Percentiles rank a stretch among this genome's conserved stretches.
These are phyloP conservation scores for Macropus fuliginosus DNA, from an alignment of 2,797 vertebrate species.

Conservation along the genomic window DNA sequence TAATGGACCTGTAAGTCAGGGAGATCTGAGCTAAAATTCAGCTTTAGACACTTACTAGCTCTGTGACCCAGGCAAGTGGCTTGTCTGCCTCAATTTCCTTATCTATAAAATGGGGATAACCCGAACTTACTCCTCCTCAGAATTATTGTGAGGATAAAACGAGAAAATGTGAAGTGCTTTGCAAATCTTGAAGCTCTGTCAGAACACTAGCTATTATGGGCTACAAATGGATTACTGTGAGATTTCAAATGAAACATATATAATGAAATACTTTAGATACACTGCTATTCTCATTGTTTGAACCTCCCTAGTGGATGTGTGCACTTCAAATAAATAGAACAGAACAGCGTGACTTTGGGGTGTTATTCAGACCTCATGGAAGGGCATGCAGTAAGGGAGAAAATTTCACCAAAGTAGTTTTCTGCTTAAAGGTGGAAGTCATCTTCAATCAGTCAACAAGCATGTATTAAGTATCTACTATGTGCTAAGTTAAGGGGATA, in stretches of 20 bases:
- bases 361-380: neutral
- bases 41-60: neutral
- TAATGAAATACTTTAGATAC: neutral
- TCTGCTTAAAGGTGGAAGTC: neutral
- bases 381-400: neutral
- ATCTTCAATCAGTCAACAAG: neutral
- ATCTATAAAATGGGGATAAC: neutral
- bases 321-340: neutral
- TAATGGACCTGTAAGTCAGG: neutral
- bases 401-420: neutral
- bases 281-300: neutral
- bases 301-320: neutral
- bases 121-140: neutral
- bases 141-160: neutral
- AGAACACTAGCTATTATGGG: neutral
- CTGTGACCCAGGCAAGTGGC: neutral
- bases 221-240: neutral
- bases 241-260: neutral
- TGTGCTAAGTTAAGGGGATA: neutral
- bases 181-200: neutral
- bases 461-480: neutral
- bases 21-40: neutral
- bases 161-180: neutral
- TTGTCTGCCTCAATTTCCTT: neutral
- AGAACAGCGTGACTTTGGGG: neutral